phyloP scores from a whole-genome alignment of 2,888 invertebrate species.

The Andrena trimmerana region DNA sequence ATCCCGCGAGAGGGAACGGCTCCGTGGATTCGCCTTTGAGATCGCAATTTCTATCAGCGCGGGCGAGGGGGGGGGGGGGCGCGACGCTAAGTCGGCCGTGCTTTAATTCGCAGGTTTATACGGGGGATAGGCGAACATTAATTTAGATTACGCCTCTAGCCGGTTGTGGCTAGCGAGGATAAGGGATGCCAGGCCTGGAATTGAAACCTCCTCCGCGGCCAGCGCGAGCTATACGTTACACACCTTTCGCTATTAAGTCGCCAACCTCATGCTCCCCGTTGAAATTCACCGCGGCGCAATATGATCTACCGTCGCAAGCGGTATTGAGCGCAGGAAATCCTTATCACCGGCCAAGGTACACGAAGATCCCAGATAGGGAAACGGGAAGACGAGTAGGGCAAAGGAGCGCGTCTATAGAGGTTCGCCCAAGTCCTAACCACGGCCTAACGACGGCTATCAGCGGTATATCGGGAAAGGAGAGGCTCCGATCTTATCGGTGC shows the following conservation, averaged over 20 bases:
- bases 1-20: constrained; percentile 1
- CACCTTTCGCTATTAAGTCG: constrained; percentile 63
- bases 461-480: constrained; percentile 77
- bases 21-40: neutral
- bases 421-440: constrained; percentile 75
- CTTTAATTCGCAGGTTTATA: constrained; percentile 64
- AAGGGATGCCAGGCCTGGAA: constrained; percentile 56
- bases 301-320: constrained; percentile 41
- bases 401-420: constrained; percentile 49
- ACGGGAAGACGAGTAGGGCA: constrained; percentile 53
- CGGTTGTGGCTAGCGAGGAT: constrained; percentile 68
- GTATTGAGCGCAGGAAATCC: constrained; percentile 62
- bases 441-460: constrained; percentile 76
- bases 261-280: constrained; percentile 18
- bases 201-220: constrained; percentile 62
- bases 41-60: constrained; percentile 48
- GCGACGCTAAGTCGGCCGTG: constrained; percentile 53
- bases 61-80: neutral
- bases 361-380: constrained; percentile 62
- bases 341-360: constrained; percentile 63
- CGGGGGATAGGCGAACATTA: constrained; percentile 70
- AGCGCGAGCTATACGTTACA: constrained; percentile 48
- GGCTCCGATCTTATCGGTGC: constrained; percentile 81
- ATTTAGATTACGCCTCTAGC: constrained; percentile 73
- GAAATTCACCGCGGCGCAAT: constrained; percentile 42